A percentile compares a stretch with the other conserved stretches of the same genome.
Conservation (phyloP, 2,113 vertebrate genomes). For the Cyanoderma ruficeps region DNA sequence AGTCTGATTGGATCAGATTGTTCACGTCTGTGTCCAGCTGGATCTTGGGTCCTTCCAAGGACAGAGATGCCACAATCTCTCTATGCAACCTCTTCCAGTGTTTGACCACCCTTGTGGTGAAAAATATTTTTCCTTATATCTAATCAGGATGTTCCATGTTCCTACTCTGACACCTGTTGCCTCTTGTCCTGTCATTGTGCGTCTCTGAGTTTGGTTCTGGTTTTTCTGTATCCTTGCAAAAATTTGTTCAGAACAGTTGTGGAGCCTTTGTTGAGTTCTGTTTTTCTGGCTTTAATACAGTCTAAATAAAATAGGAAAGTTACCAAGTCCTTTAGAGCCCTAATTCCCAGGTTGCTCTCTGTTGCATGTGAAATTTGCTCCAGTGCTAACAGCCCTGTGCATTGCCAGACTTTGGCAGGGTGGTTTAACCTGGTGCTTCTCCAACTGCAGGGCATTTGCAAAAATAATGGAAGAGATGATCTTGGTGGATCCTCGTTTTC, state of each 20-base stretch:
- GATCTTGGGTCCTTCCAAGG: background rate
- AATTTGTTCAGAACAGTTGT: background rate
- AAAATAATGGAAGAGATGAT: background rate
- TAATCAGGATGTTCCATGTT: background rate
- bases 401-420: fast-evolving
- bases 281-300: background rate
- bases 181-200: background rate
- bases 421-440: background rate
- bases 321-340: background rate
- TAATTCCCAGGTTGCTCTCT: background rate
- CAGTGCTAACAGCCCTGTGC: background rate
- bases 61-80: background rate
- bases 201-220: background rate
- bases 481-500: background rate
- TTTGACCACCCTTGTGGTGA: background rate
- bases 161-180: background rate
- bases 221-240: background rate
- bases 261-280: background rate
- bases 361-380: background rate
- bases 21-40: background rate
- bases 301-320: background rate
- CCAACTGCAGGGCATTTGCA: fast-evolving
- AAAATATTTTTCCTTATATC: background rate
- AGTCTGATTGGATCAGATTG: background rate
- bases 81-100: background rate